Conservation (phyloP, 2,888 invertebrate species). For the Fragum whitleyi region DNA sequence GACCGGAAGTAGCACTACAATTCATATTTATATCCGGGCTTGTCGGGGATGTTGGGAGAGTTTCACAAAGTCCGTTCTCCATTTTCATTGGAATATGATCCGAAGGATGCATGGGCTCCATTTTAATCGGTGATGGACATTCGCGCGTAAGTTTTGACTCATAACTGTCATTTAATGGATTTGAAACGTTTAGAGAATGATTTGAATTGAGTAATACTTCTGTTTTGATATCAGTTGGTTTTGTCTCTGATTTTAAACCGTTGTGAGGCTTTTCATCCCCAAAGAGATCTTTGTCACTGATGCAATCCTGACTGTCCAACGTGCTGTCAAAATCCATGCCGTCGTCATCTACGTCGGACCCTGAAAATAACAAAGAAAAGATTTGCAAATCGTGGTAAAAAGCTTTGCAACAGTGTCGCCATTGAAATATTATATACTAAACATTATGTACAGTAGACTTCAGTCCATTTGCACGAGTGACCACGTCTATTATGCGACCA, state of each 20-base stretch:
- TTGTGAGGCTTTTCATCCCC: slow-evolving; percentile 53
- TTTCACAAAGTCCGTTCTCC: slow-evolving; percentile 42
- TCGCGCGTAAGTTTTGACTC: slow-evolving; percentile 46
- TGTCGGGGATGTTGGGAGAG: slow-evolving; percentile 51
- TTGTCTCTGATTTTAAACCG: slow-evolving; percentile 33
- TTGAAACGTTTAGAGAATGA: slow-evolving; percentile 26
- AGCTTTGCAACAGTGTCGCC: background rate
- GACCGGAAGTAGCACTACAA: slow-evolving; percentile 58
- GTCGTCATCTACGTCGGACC: slow-evolving; percentile 61
- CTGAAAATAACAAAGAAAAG: slow-evolving; percentile 26
- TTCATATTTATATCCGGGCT: slow-evolving; percentile 62
- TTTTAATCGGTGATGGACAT: slow-evolving; percentile 58
- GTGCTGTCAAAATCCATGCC: slow-evolving; percentile 63
- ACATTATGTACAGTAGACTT: too few species aligned
- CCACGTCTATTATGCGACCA: too few species aligned
- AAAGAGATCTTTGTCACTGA: slow-evolving; percentile 56
- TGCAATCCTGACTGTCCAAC: slow-evolving; percentile 58
- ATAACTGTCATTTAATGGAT: slow-evolving; percentile 35
- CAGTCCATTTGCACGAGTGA: too few species aligned
- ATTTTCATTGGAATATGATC: slow-evolving; percentile 53
- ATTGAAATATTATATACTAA: too few species aligned
- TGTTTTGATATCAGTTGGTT: slow-evolving; percentile 38
- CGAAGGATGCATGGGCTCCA: slow-evolving; percentile 43
- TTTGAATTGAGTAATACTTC: slow-evolving; percentile 38
- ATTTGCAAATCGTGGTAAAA: too few species aligned